Conservation (phyloP, 2,113 vertebrate genomes). For the Physeter macrocephalus region DNA sequence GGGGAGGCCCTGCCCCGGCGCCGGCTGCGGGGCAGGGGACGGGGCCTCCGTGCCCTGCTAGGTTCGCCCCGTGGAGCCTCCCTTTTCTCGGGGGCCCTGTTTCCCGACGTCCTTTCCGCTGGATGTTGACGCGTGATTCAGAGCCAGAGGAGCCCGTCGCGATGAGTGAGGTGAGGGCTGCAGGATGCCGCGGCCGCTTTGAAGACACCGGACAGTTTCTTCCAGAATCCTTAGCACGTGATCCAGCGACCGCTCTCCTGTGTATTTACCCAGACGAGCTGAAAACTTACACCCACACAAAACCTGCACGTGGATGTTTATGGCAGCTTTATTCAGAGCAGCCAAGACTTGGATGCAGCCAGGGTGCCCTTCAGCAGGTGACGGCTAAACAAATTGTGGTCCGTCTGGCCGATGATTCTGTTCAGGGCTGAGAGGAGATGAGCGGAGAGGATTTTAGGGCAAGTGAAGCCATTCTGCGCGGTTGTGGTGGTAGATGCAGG, state of each 20-base stretch:
- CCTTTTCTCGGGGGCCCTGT: neutral
- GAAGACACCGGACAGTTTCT: neutral
- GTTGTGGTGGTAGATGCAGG: neutral
- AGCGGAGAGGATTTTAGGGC: neutral
- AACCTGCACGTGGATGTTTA: neutral
- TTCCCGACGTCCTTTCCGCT: neutral
- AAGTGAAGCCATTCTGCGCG: accelerated
- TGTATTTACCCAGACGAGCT: accelerated
- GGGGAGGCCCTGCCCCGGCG: too few relatives aligned
- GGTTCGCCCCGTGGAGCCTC: neutral
- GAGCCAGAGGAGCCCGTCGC: neutral
- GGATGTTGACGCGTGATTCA: accelerated
- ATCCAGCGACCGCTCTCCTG: neutral
- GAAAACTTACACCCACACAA: neutral
- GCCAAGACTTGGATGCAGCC: neutral
- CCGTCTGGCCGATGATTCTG: neutral
- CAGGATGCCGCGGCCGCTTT: neutral
- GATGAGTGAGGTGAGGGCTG: neutral
- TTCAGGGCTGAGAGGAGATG: neutral
- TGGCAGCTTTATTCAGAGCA: neutral
- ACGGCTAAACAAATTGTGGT: accelerated
- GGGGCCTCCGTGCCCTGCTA: accelerated
- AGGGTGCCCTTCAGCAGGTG: neutral
- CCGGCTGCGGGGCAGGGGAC: accelerated
- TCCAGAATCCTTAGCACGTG: neutral